Base-by-base conservation (phyloP, 2,888 invertebrate species). In the Lepas anatifera region DNA sequence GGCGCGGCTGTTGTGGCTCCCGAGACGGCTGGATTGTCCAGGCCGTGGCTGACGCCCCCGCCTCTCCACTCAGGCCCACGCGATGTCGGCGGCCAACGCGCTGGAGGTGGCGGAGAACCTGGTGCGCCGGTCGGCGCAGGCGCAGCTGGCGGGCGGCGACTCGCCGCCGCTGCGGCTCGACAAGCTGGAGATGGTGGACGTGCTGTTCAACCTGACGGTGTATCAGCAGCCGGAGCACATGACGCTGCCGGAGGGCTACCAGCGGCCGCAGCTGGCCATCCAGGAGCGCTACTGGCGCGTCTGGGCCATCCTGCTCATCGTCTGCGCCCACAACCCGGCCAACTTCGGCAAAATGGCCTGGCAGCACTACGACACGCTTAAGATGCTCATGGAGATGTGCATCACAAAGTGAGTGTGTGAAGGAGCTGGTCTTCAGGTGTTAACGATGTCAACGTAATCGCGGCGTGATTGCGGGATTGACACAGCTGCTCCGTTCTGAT, bases 141-240 rank as follows among this genome's bases (percentile, higher is more conserved):
- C 25, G 7, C 66, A 66, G 2, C 71, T 73, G 10, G 70, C 68
- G 41, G 52, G 63, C 58, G 52, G 63, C 58, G 74, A 74, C 68
- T 71, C 72, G 39, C n/a, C 70, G 25, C 70, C 73, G n/a, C 74
- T 81, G 48, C 77, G 77, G 58, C 77, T 82, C 63, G 78, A 80
- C 64, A 77, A 74, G 67, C 70, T 71, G 70, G 92, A 95, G 76
- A 85, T 96, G 27, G 87, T 95, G 16, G 94, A 95, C 77, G 87
- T 93, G 72, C 85, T 96, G 75, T 92, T 97, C 79, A 92, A 92
- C 79, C 85, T 95, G 76, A 90, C 92, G 76, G 88, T 90, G 75
- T 97, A 96, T 81, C 89, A 89, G 77, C 91, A 95, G 78, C 95
- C 95, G 0, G 95, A 95, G 76, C 94, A 93, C 77, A 94, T 95